These are phyloP conservation scores for Macroglossus sobrinus DNA, from an alignment of 2,113 vertebrate genomes.

Conservation along the genomic window DNA sequence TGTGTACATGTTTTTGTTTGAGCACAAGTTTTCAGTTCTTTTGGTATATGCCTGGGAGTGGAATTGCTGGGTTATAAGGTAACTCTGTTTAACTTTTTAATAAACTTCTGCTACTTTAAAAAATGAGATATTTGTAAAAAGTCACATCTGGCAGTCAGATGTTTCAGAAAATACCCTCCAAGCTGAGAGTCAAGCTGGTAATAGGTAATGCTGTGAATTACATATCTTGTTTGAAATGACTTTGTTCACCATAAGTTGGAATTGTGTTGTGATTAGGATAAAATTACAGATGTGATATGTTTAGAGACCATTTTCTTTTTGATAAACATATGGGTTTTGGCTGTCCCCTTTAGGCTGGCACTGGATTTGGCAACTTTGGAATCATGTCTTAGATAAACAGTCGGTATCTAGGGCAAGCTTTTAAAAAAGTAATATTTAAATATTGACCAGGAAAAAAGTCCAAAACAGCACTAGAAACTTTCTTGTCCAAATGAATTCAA, in stretches of 20 bases:
- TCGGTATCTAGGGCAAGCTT: constrained; percentile 59
- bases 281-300: not conserved
- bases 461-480: constrained; percentile 60
- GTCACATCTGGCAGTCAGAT: not conserved
- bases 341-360: not conserved
- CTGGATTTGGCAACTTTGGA: constrained; percentile 37
- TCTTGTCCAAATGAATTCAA: constrained; percentile 24
- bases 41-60: not conserved
- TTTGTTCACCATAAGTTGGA: not conserved
- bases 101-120: not conserved
- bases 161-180: not conserved
- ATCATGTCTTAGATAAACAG: constrained; percentile 62
- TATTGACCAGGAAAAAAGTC: not conserved
- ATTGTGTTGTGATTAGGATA: not conserved
- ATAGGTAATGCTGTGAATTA: not conserved
- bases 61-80: not conserved
- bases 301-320: constrained; percentile 3
- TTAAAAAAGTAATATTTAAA: constrained; percentile 51
- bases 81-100: constrained; percentile 14
- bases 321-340: not conserved
- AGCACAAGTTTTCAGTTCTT: not conserved
- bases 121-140: constrained; percentile 12
- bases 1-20: not conserved
- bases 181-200: not conserved
- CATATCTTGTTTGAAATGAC: not conserved